Conservation (phyloP, 2,113 vertebrate genomes). For the Anarhynchus alexandrinus region DNA sequence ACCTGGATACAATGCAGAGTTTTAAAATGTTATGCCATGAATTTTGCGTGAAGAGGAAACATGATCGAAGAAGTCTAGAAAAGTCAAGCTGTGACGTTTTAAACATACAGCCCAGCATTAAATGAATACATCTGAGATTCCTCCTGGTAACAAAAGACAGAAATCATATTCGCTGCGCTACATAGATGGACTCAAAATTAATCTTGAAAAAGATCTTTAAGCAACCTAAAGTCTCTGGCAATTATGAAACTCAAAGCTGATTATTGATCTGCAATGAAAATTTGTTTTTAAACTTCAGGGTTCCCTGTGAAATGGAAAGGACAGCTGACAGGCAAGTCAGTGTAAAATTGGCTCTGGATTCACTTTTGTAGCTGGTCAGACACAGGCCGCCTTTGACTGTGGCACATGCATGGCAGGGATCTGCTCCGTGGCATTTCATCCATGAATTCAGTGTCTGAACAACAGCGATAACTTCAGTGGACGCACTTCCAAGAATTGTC, state of each 20-base stretch:
- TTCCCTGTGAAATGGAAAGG: background rate
- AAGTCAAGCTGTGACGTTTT: background rate
- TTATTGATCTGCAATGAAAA: background rate
- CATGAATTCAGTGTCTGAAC: background rate
- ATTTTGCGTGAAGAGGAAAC: background rate
- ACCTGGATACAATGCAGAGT: background rate
- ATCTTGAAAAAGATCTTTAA: background rate
- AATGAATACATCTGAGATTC: background rate
- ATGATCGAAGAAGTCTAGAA: background rate
- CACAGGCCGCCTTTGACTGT: background rate
- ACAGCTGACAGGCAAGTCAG: background rate
- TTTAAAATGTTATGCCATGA: background rate
- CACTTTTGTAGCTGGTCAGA: accelerated
- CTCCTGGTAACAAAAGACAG: background rate
- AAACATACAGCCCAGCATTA: background rate
- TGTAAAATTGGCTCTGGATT: background rate
- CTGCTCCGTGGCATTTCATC: background rate
- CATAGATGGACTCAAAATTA: background rate
- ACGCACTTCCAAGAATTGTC: background rate
- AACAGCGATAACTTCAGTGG: background rate
- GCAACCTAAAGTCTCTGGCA: background rate
- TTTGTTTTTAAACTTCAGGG: background rate
- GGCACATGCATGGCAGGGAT: background rate
- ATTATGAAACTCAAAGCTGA: background rate
- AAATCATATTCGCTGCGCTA: background rate